These are phyloP conservation scores for Nomada lathburiana DNA, from an alignment of 2,888 invertebrate species.

Conservation along the genomic window DNA sequence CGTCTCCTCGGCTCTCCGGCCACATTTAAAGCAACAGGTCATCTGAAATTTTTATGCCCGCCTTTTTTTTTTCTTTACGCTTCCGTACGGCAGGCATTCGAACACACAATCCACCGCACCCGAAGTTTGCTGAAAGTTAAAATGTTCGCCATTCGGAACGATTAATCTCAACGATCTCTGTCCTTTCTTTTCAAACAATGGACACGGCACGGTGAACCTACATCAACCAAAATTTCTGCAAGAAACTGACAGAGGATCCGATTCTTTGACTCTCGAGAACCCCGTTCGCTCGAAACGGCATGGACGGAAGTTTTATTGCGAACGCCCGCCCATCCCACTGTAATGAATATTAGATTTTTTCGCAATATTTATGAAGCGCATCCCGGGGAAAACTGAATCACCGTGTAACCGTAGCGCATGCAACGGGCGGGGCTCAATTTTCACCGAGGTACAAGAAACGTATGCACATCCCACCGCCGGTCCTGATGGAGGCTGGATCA, in stretches of 20 bases:
- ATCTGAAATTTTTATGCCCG: not conserved
- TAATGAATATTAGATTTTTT: constrained; percentile 15
- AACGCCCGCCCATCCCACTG: not conserved
- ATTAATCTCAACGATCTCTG: too few species aligned
- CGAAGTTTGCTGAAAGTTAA: too few species aligned
- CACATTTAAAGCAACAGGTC: constrained; percentile 20
- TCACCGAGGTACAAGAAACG: constrained; percentile 37
- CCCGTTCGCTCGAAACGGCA: not conserved
- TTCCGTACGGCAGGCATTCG: too few species aligned
- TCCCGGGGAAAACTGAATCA: constrained; percentile 33
- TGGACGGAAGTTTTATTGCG: not conserved
- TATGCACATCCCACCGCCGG: constrained; percentile 8
- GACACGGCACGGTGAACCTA: too few species aligned
- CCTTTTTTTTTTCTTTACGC: not conserved
- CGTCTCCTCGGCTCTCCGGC: not conserved
- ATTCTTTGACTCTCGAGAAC: not conserved
- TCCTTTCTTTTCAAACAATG: too few species aligned
- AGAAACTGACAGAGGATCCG: not conserved
- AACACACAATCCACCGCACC: not conserved
- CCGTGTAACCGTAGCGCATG: constrained; percentile 6
- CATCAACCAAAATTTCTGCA: not conserved
- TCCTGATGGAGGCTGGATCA: constrained; percentile 45
- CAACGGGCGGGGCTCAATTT: constrained; percentile 39
- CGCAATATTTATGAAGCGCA: constrained; percentile 8
- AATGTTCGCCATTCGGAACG: too few species aligned